Percentiles rank a stretch among this genome's conserved stretches.
These are phyloP conservation scores for Coilia nasus DNA, from an alignment of 2,797 vertebrate genomes.

Conservation along the genomic window DNA sequence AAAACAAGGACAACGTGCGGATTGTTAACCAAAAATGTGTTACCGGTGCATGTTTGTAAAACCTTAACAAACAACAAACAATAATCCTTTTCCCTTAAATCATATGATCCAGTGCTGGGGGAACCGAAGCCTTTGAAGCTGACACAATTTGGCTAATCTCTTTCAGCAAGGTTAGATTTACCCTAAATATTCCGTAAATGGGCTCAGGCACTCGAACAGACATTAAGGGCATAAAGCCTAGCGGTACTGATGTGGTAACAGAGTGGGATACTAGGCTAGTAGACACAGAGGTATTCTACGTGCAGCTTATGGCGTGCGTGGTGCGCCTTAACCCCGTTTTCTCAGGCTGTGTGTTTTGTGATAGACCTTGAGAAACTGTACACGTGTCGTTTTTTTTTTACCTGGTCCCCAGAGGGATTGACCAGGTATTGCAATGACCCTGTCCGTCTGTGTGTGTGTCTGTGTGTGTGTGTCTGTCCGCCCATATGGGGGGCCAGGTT, in stretches of 20 bases:
- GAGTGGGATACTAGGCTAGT: not conserved
- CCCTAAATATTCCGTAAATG: constrained; percentile 16
- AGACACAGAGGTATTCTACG: not conserved
- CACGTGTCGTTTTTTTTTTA: constrained; percentile 1
- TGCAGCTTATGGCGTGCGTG: not conserved
- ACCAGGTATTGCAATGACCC: too few relatives aligned
- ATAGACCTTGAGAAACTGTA: not conserved
- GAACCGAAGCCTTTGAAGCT: constrained; percentile 22
- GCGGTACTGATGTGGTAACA: constrained; percentile 27
- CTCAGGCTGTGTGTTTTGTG: not conserved
- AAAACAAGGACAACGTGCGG: not conserved
- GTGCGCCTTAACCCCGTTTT: not conserved
- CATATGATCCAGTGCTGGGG: not conserved
- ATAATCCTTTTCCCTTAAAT: constrained; percentile 5
- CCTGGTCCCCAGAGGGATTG: too few relatives aligned
- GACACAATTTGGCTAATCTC: constrained; percentile 37
- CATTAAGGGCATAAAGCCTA: constrained; percentile 16
- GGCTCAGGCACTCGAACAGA: constrained; percentile 21
- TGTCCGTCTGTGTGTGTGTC: too few relatives aligned
- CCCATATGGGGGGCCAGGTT: too few relatives aligned
- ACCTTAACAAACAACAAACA: constrained; percentile 49
- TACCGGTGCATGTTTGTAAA: constrained; percentile 53
- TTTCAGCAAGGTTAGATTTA: constrained; percentile 31
- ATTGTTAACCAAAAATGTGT: constrained; percentile 42
- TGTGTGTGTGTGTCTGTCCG: too few relatives aligned